Percentiles rank a stretch among this genome's conserved stretches.
These are phyloP conservation scores for Phaethornis superciliosus DNA, from an alignment of 2,113 vertebrate species.

Conservation along the genomic window DNA sequence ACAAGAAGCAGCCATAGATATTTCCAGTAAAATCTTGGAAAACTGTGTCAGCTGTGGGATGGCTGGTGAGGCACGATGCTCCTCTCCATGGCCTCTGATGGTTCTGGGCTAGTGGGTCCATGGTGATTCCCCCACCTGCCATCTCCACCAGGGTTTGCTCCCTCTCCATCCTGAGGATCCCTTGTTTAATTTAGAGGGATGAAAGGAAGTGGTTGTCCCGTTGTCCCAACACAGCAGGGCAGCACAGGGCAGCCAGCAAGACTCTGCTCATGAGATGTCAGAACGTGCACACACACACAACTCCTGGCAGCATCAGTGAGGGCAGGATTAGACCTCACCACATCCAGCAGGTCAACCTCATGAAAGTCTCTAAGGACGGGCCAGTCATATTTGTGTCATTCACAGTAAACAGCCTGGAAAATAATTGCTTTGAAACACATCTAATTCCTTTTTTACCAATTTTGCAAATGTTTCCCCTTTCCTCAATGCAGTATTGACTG, in stretches of 20 bases:
- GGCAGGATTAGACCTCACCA: not conserved
- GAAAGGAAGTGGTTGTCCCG: not conserved
- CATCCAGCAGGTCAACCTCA: not conserved
- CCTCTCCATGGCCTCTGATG: not conserved
- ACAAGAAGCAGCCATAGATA: not conserved
- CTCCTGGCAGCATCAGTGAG: not conserved
- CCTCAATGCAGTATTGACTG: not conserved
- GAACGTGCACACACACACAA: rapidly evolving
- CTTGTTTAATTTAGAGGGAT: not conserved
- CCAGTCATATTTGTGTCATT: not conserved
- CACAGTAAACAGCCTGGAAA: slow-evolving; percentile 39
- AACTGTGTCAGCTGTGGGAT: not conserved
- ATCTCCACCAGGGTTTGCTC: not conserved
- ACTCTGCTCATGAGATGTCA: not conserved
- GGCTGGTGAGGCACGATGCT: rapidly evolving
- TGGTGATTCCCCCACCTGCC: not conserved
- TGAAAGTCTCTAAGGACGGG: not conserved
- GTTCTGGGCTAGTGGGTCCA: not conserved
- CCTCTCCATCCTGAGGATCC: not conserved
- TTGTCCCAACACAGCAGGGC: not conserved
- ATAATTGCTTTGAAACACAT: slow-evolving; percentile 25
- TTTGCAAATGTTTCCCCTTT: slow-evolving; percentile 14
- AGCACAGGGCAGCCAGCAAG: not conserved
- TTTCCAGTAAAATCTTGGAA: slow-evolving; percentile 31
- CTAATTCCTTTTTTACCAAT: not conserved